These are phyloP conservation scores for Schizopygopsis malacanthus DNA, from an alignment of 2,797 vertebrate species.

Conservation along the genomic window DNA sequence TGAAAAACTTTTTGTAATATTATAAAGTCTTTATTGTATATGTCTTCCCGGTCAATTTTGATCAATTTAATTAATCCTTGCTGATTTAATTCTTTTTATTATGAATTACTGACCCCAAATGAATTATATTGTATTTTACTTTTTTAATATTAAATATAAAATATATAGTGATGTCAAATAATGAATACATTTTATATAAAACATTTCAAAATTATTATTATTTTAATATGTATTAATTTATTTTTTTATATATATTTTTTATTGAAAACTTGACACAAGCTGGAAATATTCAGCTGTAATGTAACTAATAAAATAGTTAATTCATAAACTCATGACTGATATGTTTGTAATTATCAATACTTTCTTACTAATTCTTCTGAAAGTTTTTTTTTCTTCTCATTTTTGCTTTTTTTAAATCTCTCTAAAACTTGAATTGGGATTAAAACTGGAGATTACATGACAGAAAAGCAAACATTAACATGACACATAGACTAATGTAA, in stretches of 20 bases:
- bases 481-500: background rate
- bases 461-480: background rate
- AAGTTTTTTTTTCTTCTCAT: too few relatives aligned
- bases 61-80: too few relatives aligned
- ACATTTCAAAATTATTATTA: too few relatives aligned
- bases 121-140: background rate
- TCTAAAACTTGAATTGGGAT: too few relatives aligned
- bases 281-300: background rate
- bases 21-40: too few relatives aligned
- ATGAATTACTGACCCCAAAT: background rate
- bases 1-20: too few relatives aligned
- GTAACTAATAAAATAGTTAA: background rate
- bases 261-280: background rate
- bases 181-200: too few relatives aligned
- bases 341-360: background rate
- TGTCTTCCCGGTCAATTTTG: too few relatives aligned
- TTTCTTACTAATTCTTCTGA: background rate
- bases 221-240: rapidly evolving
- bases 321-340: background rate
- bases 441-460: background rate
- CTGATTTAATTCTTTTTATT: too few relatives aligned
- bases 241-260: background rate
- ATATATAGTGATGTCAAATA: too few relatives aligned
- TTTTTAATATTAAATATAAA: background rate
- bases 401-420: too few relatives aligned